Percentiles rank a stretch among this genome's conserved stretches.
Conservation (phyloP, 2,113 vertebrate genomes). For the Dryoscopus gambensis region DNA sequence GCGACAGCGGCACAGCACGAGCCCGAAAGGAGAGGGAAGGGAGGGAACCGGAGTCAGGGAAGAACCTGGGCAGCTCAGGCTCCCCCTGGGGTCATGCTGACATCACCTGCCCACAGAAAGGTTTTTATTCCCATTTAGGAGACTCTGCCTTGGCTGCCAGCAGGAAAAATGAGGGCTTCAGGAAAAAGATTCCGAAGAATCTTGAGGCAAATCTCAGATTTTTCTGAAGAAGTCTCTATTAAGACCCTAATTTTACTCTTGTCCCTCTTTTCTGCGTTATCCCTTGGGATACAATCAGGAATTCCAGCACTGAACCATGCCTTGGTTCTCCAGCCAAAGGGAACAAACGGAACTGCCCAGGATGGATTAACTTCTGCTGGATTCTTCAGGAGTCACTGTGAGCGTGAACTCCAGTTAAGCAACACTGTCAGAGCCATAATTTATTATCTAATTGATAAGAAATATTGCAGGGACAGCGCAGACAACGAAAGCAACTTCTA, state of each 20-base stretch:
- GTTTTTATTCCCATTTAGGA: neutral
- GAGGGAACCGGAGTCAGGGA: neutral
- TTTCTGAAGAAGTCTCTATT: neutral
- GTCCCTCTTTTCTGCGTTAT: accelerated
- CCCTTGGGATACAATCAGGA: neutral
- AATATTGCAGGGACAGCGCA: neutral
- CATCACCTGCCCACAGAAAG: neutral
- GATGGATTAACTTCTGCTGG: neutral
- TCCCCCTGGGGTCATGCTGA: neutral
- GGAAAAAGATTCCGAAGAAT: neutral
- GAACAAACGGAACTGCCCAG: neutral
- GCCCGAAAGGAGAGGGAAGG: no score
- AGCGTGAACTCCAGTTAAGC: neutral
- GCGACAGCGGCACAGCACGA: neutral
- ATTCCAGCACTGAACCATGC: neutral
- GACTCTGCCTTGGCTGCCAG: neutral
- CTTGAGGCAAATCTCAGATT: neutral
- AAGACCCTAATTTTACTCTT: neutral
- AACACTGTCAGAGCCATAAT: neutral
- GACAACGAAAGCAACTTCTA: neutral
- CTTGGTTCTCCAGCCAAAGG: neutral
- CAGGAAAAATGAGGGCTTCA: neutral
- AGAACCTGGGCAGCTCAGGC: neutral
- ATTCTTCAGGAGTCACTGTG: neutral
- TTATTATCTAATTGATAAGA: slow-evolving; percentile 19